Base-by-base conservation (phyloP, 2,797 vertebrate species). In the Tenualosa thibaudeaui region DNA sequence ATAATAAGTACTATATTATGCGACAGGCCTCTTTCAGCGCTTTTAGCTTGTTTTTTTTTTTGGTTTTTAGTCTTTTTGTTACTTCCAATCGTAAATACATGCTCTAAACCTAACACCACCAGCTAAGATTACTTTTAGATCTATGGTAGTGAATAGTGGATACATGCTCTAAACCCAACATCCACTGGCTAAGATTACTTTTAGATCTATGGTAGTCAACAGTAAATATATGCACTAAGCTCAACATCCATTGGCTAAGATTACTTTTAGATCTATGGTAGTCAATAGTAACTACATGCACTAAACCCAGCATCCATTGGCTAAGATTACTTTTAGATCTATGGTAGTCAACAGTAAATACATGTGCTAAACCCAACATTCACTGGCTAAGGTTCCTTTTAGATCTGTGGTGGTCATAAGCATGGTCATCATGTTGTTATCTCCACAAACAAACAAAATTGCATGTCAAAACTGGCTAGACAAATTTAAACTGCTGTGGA, bases 381-480 rank as follows among this genome's bases (percentile, higher is more conserved):
- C 54, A 62, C 8, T n/a, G 19, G 17, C 46, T 78, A 46, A 46
- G 40, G 19, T 7, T 46, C 7, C 6, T 46, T 9, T 37, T 75
- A 43, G 31, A 75, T 75, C 68, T 40, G 40, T 15, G 46, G 46
- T 46, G 3, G 46, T 75, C 15, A 22, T 78, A 43, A 43, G 17
- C 40, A 22, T 78, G 40, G 46, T 78, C 68, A 15, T 7, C 19
- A 6, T 43, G 6, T 3, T 78, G 7, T 22, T 19, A 22, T 22
- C 71, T 0, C 40, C 5, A 46, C 3, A 75, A 75, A 75, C 40
- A n/a, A n/a, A n/a, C n/a, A n/a, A 43, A 78, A 78, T 78, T 78
- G 71, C 17, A 15, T 78, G 19, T 78, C 71, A 78, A 46, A 78
- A 78, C 15, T 22, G 71, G 40, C 71, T 46, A 78, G 71, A 78